Percentiles rank a stretch among this genome's conserved stretches.
Conservation (phyloP, 2,113 vertebrate genomes). For the Pituophis catenifer region DNA sequence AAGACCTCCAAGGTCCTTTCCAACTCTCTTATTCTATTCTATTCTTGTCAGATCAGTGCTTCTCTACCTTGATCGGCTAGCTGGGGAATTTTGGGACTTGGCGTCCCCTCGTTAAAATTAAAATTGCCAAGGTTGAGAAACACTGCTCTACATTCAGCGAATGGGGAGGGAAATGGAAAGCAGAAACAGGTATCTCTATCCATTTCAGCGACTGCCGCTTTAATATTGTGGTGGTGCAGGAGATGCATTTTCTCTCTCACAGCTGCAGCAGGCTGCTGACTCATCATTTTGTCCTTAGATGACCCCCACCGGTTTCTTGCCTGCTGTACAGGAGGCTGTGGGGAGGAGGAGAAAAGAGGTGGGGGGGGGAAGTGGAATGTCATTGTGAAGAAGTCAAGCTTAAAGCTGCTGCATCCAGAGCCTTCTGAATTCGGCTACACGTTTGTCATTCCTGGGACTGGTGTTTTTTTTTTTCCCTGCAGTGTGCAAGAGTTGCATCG, state of each 20-base stretch:
- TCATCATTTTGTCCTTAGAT: background rate
- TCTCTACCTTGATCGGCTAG: background rate
- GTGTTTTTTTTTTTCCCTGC: background rate
- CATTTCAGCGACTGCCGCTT: accelerated
- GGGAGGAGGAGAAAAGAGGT: background rate
- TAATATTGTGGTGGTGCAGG: background rate
- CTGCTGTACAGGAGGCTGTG: background rate
- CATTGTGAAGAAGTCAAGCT: background rate
- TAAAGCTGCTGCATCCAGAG: slow-evolving; percentile 4
- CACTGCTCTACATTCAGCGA: background rate
- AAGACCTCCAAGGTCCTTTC: too few species aligned
- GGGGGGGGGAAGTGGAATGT: background rate
- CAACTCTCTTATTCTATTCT: too few species aligned
- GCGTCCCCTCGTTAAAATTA: background rate
- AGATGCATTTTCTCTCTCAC: background rate
- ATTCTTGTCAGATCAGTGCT: background rate
- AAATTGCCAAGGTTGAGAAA: background rate
- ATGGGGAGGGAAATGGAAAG: background rate
- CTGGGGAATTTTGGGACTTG: background rate
- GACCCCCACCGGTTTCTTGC: background rate
- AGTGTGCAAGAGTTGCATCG: background rate
- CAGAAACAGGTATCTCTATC: background rate
- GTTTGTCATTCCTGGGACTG: background rate
- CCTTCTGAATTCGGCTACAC: background rate
- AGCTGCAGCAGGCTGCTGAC: background rate